These are phyloP conservation scores for Drosophila nr. fundita DNA, from an alignment of 2,888 invertebrate species.

Conservation along the genomic window DNA sequence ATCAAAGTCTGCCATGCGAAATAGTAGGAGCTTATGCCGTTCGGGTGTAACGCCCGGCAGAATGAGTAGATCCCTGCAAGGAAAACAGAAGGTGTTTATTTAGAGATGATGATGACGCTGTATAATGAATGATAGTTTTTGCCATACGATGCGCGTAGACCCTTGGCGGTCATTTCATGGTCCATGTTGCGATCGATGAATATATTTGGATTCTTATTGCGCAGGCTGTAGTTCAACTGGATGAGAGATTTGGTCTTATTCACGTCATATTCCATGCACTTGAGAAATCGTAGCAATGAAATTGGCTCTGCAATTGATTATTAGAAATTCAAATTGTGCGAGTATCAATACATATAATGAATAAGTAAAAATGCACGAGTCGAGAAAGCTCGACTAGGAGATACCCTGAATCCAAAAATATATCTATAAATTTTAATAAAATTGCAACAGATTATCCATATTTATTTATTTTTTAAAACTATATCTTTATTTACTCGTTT, in stretches of 20 bases:
- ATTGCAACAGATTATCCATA: neutral
- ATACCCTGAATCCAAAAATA: neutral
- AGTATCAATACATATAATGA: conserved; percentile 14
- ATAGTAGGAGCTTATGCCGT: conserved; percentile 69
- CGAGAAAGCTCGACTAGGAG: neutral
- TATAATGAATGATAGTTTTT: neutral
- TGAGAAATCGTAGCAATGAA: conserved; percentile 76
- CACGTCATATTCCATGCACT: conserved; percentile 75
- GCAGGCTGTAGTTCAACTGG: conserved; percentile 84
- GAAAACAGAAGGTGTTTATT: neutral
- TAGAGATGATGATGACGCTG: neutral
- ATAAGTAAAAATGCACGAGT: neutral
- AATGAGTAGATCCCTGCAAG: conserved; percentile 70
- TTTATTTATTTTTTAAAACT: neutral
- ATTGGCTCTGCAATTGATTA: conserved; percentile 67
- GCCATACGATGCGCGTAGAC: conserved; percentile 62
- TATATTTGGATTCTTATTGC: conserved; percentile 86
- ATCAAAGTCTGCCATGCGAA: conserved; percentile 72
- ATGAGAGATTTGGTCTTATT: conserved; percentile 78
- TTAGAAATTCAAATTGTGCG: conserved; percentile 16
- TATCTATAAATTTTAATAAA: neutral
- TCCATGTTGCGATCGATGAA: conserved; percentile 86
- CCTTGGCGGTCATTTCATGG: conserved; percentile 66
- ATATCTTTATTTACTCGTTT: neutral
- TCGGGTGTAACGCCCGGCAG: conserved; percentile 80